Evolutionary conservation across 1,140 invertebrate genomes (phyloP), one percentile per base, ranked within the genome.

Genomic region (Lethrus apterus): DNA sequence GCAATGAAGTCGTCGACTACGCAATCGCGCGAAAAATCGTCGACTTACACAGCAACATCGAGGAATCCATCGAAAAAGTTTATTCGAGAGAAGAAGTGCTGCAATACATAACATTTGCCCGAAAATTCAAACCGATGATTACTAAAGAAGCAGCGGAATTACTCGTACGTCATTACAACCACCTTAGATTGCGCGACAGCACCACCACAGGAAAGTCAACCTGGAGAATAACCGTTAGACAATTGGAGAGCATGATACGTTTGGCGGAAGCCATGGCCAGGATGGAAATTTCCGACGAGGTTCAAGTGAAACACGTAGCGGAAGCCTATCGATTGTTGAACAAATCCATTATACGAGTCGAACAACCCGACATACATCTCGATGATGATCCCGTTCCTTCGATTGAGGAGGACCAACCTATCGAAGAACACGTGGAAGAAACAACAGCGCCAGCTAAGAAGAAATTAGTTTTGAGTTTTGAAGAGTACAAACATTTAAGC

Each of bases 201-300:
- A 76, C 77, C 4, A 79, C 81, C 15, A 75, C 79, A 1, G 72
- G 77, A 3, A 83, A 81, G 42, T 87, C 88, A 15, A 83, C 86
- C 0, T 98, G 93, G 91, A 74, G 94, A 36, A 95, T 98, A 46
- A 99, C 96, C 0, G 96, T 99, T n/a, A 74, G 97, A n/a, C 96
- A 99, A 65, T 72, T 99, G 36, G 97, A 99, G 71, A 96, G 91
- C 61, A 84, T 99, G 78, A 84, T 99, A 57, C 84, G 96, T 20
- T 72, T 99, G 8, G 90, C 93, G 3, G 97, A 99, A 72, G 93
- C 87, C 8, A 86, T 97, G 76, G 95, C 97, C 23, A 85, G 94
- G 66, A 80, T 99, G 71, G 85, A 97, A 68, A 99, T 95, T 67
- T 81, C 79, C 46, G 89, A 94, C 52, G 81, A 87, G 63, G 93